A percentile compares a stretch with the other conserved stretches of the same genome.
These are phyloP conservation scores for Virgularia gustaviana DNA, from an alignment of 92 coral and sea anemone genomes.

Conservation along the genomic window DNA sequence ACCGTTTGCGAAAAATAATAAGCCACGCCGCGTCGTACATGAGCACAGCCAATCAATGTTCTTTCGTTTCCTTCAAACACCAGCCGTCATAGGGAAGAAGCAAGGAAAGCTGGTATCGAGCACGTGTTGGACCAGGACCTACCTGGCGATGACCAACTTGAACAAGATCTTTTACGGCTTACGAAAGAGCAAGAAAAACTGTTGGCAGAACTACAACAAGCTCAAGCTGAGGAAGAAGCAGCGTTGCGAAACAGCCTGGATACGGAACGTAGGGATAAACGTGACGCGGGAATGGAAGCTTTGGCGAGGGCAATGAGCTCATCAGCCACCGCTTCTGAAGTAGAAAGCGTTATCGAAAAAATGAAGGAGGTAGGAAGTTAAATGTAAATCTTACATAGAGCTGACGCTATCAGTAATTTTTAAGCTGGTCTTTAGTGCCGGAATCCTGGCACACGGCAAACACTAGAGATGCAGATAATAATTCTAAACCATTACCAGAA, in stretches of 20 bases:
- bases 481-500: too few species aligned
- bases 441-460: too few species aligned
- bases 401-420: neutral
- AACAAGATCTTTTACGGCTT: conserved; percentile 75
- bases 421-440: too few species aligned
- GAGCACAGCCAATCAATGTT: too few species aligned
- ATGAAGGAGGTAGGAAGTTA: conserved; percentile 63
- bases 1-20: too few species aligned
- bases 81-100: conserved; percentile 92
- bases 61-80: too few species aligned
- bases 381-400: neutral
- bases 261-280: conserved; percentile 74
- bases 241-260: conserved; percentile 74
- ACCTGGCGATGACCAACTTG: conserved; percentile 85
- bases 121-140: conserved; percentile 93
- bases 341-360: conserved; percentile 78
- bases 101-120: conserved; percentile 88
- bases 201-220: conserved; percentile 78
- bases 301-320: conserved; percentile 79
- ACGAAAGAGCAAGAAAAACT: conserved; percentile 88
- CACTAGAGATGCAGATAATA: too few species aligned
- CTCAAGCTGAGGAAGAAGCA: conserved; percentile 85
- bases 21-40: too few species aligned
- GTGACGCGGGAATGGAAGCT: conserved; percentile 93
- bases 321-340: conserved; percentile 69